Evolutionary conservation across 2,888 invertebrate genomes (phyloP).

Genomic region (Polia nebulosa): DNA sequence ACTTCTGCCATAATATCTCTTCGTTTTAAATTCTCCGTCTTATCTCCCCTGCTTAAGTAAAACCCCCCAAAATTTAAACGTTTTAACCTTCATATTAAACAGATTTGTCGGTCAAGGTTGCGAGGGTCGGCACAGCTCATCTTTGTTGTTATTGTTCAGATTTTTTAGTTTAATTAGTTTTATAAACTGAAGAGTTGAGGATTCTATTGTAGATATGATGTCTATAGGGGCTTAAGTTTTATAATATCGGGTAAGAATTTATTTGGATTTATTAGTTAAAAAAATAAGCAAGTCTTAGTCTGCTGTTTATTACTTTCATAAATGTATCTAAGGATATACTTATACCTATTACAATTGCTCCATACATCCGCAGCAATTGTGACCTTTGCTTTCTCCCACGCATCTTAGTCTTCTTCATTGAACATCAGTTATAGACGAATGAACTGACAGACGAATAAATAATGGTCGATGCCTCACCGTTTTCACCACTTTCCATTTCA

Average conservation of each 20-base stretch:
- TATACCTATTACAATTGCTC: neutral
- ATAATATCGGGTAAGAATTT: neutral
- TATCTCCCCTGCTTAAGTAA: slow-evolving; percentile 6
- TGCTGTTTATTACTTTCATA: neutral
- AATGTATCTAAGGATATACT: neutral
- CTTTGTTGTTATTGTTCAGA: slow-evolving; percentile 31
- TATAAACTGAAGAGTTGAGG: slow-evolving; percentile 6
- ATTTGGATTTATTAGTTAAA: neutral
- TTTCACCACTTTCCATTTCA: slow-evolving; percentile 16
- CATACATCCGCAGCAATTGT: neutral
- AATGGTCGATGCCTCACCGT: neutral
- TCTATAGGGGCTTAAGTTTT: neutral
- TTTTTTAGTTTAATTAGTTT: slow-evolving; percentile 39
- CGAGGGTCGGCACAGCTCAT: slow-evolving; percentile 9
- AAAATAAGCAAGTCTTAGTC: neutral
- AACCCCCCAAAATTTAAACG: slow-evolving; percentile 8
- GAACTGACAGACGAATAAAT: slow-evolving; percentile 4
- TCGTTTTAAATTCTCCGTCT: slow-evolving; percentile 1
- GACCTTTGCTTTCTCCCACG: slow-evolving; percentile 26
- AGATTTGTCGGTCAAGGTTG: slow-evolving; percentile 39
- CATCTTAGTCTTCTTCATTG: slow-evolving; percentile 14
- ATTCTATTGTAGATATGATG: slow-evolving; percentile 12
- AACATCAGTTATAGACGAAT: slow-evolving; percentile 4
- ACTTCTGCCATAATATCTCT: neutral
- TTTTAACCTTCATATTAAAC: slow-evolving; percentile 21